Base-by-base conservation (phyloP, 2,797 vertebrate genomes). In the Scolopax bukidnonensis region DNA sequence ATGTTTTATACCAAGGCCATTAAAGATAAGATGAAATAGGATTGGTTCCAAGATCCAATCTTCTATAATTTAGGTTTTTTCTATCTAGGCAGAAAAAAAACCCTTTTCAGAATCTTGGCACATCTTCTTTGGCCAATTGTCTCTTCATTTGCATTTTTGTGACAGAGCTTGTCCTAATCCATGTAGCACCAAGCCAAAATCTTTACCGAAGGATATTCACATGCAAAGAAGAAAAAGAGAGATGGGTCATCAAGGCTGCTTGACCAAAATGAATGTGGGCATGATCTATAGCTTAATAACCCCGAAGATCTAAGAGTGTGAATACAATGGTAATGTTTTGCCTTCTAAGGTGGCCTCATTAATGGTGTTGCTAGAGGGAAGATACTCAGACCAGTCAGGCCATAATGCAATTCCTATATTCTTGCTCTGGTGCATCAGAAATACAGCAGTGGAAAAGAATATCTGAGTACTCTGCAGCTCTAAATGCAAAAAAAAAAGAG, bases 271-370 rank as follows among this genome's bases (percentile, higher is more conserved):
- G 53, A 93, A 59, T 20, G 23, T 45, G 16, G 20, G 4, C 18
- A 78, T 76, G 80, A 91, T 70, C 27, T 73, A 63, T 63, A 69
- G 43, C 40, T 84, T 86, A 85, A 93, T 93, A 95, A 92, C 4
- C 13, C 43, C 56, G n/a, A 53, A 73, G 48, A 67, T 83, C 59
- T 50, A 32, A 53, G 28, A 45, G 1, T 3, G 1, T 53, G 40
- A 89, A 89, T 67, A 54, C 45, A 2, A 2, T 30, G 11, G 23
- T 17, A 69, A 27, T 30, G 12, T 82, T 96, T 79, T 87, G 11
- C 47, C 23, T 92, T 87, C 40, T 77, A 67, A 92, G 77, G 24
- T 64, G 33, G 43, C 23, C 81, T 67, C 12, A 2, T 65, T 77
- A 80, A 86, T 63, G 54, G 33, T 27, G 11, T 65, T 90, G n/a